phyloP scores from a whole-genome alignment of 2,113 vertebrate species.

The Myotis brandtii region DNA sequence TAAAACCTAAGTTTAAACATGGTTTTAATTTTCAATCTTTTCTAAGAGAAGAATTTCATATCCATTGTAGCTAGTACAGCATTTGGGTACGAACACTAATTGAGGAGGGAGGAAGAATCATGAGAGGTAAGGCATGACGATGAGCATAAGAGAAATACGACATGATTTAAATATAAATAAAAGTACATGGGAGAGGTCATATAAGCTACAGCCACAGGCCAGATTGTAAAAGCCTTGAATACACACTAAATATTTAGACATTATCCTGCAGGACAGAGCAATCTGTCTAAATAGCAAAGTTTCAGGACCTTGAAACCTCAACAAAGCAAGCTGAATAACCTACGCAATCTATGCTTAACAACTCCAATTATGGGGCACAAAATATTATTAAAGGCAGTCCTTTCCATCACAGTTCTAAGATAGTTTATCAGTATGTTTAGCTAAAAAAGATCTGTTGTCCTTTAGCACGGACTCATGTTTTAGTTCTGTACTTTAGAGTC shows the following conservation, averaged over 20 bases:
- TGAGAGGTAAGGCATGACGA: not conserved
- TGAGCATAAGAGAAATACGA: not conserved
- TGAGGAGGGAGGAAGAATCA: not conserved
- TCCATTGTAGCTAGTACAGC: not conserved
- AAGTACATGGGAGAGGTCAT: not conserved
- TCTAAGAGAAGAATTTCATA: not conserved
- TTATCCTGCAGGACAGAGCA: not conserved
- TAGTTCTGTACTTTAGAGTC: not conserved
- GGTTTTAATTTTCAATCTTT: constrained; percentile 22
- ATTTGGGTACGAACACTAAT: not conserved
- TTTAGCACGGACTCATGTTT: not conserved
- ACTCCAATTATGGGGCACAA: not conserved
- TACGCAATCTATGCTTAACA: not conserved
- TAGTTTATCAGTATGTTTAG: not conserved
- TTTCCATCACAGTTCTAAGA: not conserved
- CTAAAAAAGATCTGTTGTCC: not conserved
- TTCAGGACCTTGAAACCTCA: not conserved
- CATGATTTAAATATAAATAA: not conserved
- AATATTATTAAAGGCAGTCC: not conserved
- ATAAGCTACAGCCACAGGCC: not conserved
- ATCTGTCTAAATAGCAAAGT: constrained; percentile 1
- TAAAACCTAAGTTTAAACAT: not conserved
- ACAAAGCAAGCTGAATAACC: not conserved
- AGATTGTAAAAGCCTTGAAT: not conserved
- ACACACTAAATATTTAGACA: not conserved